These are phyloP conservation scores for Staurois parvus DNA, from an alignment of 2,797 vertebrate species.

Conservation along the genomic window DNA sequence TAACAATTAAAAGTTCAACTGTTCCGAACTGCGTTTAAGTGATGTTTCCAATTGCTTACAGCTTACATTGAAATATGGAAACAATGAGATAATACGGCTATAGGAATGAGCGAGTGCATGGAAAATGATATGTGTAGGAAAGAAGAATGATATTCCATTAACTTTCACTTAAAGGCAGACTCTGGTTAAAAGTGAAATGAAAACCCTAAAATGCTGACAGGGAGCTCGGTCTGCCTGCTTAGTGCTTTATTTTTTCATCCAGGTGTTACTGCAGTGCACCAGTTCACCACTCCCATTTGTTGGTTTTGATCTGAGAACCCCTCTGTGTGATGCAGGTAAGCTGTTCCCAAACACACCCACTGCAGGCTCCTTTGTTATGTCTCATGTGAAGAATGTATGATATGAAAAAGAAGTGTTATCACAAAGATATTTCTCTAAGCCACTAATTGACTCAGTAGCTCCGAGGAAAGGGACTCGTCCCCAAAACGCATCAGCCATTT, in stretches of 20 bases:
- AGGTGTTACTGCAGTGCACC: background rate
- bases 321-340: no score
- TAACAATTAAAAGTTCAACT: conserved; percentile 82
- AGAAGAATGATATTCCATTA: conserved; percentile 70
- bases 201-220: background rate
- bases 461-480: no score
- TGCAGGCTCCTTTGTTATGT: no score
- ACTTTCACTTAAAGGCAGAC: conserved; percentile 66
- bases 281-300: no score
- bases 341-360: no score
- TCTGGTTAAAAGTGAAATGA: background rate
- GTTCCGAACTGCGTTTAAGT: conserved; percentile 70
- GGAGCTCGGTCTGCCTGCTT: background rate
- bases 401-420: no score
- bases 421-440: no score
- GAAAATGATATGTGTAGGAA: conserved; percentile 70
- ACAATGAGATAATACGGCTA: conserved; percentile 69
- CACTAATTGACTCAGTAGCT: no score
- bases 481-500: no score
- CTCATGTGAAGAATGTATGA: no score
- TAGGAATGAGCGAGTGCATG: conserved; percentile 66
- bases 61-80: conserved; percentile 73
- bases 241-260: background rate
- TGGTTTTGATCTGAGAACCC: no score
- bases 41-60: conserved; percentile 75